phyloP scores from a whole-genome alignment of 2,888 invertebrate genomes.

The Girardia tigrina region DNA sequence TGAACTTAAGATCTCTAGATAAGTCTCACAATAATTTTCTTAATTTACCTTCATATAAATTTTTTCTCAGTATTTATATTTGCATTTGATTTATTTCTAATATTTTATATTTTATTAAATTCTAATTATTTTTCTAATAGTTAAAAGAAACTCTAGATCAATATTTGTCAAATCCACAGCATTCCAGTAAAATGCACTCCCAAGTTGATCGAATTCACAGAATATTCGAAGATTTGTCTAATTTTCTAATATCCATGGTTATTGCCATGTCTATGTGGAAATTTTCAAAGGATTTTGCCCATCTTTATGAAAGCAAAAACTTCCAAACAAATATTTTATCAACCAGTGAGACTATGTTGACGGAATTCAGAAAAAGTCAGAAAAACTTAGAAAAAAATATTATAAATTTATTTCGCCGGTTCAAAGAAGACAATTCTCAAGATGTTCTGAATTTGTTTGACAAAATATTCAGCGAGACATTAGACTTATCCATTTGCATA shows the following conservation, averaged over 20 bases:
- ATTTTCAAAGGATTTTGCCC: neutral
- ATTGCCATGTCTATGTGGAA: constrained; percentile 20
- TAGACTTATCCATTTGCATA: neutral
- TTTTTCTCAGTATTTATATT: too few species aligned
- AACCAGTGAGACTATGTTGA: neutral
- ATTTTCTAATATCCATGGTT: constrained; percentile 2
- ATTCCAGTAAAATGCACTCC: neutral
- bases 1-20: too few species aligned
- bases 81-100: too few species aligned
- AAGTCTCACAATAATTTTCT: too few species aligned
- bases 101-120: neutral
- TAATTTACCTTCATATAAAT: too few species aligned
- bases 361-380: constrained; percentile 15
- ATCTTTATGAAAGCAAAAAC: neutral
- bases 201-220: neutral
- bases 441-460: neutral
- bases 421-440: neutral
- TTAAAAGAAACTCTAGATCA: neutral
- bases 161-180: neutral
- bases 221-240: neutral
- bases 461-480: neutral
- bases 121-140: neutral
- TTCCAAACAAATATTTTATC: constrained; percentile 14
- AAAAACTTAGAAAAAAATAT: constrained; percentile 19
- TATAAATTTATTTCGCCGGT: neutral